Evolutionary conservation across 2,797 vertebrate species (phyloP).

Genomic region (Etheostoma perlongum): DNA sequence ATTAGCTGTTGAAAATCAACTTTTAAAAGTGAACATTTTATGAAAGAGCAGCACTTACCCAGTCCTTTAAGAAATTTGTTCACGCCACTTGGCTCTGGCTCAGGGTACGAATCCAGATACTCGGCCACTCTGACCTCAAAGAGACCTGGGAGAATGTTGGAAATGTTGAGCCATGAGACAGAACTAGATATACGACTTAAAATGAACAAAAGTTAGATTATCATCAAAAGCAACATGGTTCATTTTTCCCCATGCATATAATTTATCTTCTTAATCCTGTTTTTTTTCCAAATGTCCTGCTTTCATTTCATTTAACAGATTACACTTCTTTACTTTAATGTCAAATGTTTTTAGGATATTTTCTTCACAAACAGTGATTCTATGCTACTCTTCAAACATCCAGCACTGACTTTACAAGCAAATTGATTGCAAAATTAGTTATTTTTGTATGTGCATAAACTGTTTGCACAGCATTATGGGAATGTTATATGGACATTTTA

Average conservation of each 20-base stretch:
- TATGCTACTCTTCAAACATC: not conserved
- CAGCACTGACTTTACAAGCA: not conserved
- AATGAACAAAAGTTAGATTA: not conserved
- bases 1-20: slow-evolving; percentile 20
- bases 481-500: not conserved
- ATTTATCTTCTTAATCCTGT: not conserved
- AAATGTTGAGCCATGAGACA: not conserved
- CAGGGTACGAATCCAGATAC: slow-evolving; percentile 91
- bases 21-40: not conserved
- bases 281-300: not conserved
- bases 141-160: slow-evolving; percentile 85
- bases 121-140: slow-evolving; percentile 93
- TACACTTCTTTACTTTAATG: not conserved
- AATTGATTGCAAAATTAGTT: not conserved
- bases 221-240: not conserved
- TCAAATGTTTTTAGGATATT: slow-evolving; percentile 5
- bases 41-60: slow-evolving; percentile 81
- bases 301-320: not conserved
- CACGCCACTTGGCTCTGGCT: slow-evolving; percentile 90
- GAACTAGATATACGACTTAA: not conserved
- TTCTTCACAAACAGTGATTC: not conserved
- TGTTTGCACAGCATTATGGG: not conserved
- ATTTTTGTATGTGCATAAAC: not conserved
- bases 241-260: not conserved
- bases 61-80: slow-evolving; percentile 96